Base-by-base conservation (phyloP, 92 coral and sea anemone genomes). In the Montipora capitata region DNA sequence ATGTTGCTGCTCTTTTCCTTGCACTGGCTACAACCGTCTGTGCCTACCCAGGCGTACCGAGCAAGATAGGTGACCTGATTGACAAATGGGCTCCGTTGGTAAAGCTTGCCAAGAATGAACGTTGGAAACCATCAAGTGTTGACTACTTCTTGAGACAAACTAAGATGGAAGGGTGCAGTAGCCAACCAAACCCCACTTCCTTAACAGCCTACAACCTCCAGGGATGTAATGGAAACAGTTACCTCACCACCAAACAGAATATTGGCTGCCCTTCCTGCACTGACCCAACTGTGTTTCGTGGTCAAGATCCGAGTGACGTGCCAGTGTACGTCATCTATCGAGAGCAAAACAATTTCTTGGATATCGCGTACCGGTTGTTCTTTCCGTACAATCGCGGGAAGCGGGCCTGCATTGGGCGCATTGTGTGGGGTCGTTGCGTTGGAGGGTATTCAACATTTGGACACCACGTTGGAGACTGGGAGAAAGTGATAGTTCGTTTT, bases 341-440 rank as follows among this genome's bases (percentile, higher is more conserved):
- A 4, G 58, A 18, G 51, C n/a, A 13, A 7, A 61, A 66, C 40
- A 10, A 71, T 16, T 57, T 18, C 54, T 65, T 85, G 40, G 90
- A 90, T 12, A 59, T 90, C 83, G 71, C 13, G 45, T 90, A 85
- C 94, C 76, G 91, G 80, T 49, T 85, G 54, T 90, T 85, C 85
- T 90, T 65, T 57, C 94, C 94, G 43, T 90, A 85, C 90, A 85
- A 90, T 38, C 80, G 77, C 27, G 94, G 94, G 41, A 90, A 85
- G 58, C 44, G 81, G 68, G 91, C 45, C 79, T 87, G 91, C 72
- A 6, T 87, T 18, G 86, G 91, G 2, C 11, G 13, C 16, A 4
- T 3, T 17, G 13, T 39, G 4, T 68, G 74, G 74, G 74, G 20
- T 3, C 58, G 78, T n/a, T 73, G 78, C 27, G 15, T 44, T 73